Conservation (phyloP, 2,888 invertebrate genomes). For the Itoplectis maculator region DNA sequence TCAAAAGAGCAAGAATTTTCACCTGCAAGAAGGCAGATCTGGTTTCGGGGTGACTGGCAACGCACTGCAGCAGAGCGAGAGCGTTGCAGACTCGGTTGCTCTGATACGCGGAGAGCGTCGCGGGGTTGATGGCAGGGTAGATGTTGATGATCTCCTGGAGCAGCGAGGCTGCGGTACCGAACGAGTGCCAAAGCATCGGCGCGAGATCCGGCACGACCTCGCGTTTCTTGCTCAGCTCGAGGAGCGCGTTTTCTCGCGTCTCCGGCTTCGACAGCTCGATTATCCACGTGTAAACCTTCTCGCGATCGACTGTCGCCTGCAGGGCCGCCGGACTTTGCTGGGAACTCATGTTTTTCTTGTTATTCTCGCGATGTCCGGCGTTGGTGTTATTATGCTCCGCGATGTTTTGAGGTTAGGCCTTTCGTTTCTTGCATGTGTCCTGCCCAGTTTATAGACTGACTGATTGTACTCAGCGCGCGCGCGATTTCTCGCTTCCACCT, state of each 20-base stretch:
- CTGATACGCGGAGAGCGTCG: constrained; percentile 98
- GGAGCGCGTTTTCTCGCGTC: constrained; percentile 97
- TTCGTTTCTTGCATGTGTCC: constrained; percentile 36
- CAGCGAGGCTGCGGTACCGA: constrained; percentile 98
- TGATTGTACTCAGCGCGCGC: not conserved
- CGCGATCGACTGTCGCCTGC: constrained; percentile 91
- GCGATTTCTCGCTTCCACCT: not conserved
- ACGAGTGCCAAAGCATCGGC: constrained; percentile 99
- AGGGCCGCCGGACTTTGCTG: constrained; percentile 92
- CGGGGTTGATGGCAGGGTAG: constrained; percentile 99
- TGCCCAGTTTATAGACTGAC: not conserved
- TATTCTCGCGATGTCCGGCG: no score
- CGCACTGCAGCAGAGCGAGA: constrained; percentile 98
- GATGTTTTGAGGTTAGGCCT: constrained; percentile 48
- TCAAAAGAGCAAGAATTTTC: not conserved
- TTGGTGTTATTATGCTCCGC: constrained; percentile 33
- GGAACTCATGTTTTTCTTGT: constrained; percentile 87
- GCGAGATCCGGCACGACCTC: constrained; percentile 98
- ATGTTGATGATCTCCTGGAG: constrained; percentile 99
- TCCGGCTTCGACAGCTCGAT: constrained; percentile 96
- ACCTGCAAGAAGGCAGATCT: constrained; percentile 95
- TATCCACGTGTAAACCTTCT: constrained; percentile 97
- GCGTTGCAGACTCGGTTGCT: constrained; percentile 99
- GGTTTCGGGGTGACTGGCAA: constrained; percentile 99
- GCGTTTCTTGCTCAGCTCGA: constrained; percentile 95